These are phyloP conservation scores for Dasypolia templi DNA, from an alignment of 2,888 invertebrate genomes.

Conservation along the genomic window DNA sequence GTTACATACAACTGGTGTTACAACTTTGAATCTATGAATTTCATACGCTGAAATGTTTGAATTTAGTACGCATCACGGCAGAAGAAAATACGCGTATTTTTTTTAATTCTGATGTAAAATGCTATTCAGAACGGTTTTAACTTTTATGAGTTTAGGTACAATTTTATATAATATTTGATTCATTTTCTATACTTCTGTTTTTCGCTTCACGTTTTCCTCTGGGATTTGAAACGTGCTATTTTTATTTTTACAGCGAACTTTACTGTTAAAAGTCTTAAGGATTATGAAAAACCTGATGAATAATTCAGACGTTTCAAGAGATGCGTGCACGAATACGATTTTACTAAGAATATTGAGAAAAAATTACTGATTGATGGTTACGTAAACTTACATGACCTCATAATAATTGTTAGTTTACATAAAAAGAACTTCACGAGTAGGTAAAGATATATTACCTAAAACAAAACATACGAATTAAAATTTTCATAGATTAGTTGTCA, in stretches of 20 bases:
- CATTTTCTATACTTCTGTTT: conserved; percentile 9
- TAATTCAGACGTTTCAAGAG: conserved; percentile 27
- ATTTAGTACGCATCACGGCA: conserved; percentile 22
- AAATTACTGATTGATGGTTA: conserved; percentile 43
- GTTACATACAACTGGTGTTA: conserved; percentile 73
- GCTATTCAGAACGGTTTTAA: not conserved
- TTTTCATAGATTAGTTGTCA: conserved; percentile 21
- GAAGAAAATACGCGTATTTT: too few species aligned
- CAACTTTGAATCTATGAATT: conserved; percentile 76
- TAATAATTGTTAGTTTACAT: conserved; percentile 38
- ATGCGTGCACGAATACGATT: conserved; percentile 21
- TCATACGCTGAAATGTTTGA: conserved; percentile 66
- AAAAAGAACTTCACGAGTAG: conserved; percentile 11
- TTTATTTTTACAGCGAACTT: conserved; percentile 29
- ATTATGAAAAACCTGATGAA: conserved; percentile 30
- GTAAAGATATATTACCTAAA: conserved; percentile 27
- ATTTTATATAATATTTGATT: conserved; percentile 8
- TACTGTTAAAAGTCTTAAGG: conserved; percentile 8
- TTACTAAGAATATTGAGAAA: conserved; percentile 23
- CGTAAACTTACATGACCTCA: conserved; percentile 39
- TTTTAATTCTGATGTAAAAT: not conserved
- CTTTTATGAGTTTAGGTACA: not conserved
- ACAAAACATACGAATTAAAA: conserved; percentile 20
- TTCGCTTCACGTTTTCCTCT: conserved; percentile 27
- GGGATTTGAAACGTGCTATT: conserved; percentile 15